These are phyloP conservation scores for Drosophila navojoa DNA, from an alignment of 1,140 invertebrate genomes.

Conservation along the genomic window DNA sequence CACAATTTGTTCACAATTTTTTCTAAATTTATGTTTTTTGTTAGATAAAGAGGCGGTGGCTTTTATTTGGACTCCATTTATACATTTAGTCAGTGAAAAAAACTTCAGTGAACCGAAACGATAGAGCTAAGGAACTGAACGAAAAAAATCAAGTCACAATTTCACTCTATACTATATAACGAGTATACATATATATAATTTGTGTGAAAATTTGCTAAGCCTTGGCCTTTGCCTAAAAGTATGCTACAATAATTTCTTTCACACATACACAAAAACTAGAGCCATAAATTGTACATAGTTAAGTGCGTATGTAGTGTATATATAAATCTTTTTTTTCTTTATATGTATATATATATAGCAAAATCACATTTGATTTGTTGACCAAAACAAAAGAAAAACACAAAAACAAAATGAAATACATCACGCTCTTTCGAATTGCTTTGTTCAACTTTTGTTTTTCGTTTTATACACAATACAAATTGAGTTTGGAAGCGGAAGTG, in stretches of 20 bases:
- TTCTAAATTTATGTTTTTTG: constrained; percentile 67
- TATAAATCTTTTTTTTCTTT: constrained; percentile 30
- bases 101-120: constrained; percentile 3
- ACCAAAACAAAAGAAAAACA: constrained; percentile 6
- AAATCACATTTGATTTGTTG: constrained; percentile 74
- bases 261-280: constrained; percentile 22
- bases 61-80: constrained; percentile 83
- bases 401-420: constrained; percentile 59
- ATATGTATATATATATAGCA: constrained; percentile 63
- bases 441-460: constrained; percentile 32
- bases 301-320: constrained; percentile 43
- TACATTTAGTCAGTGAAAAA: constrained; percentile 73
- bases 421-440: constrained; percentile 72
- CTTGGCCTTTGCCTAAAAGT: constrained; percentile 31
- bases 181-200: not conserved
- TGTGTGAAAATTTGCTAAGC: not conserved
- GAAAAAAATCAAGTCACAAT: constrained; percentile 11
- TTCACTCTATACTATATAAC: not conserved
- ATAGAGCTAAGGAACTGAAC: not conserved
- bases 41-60: constrained; percentile 82
- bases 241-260: constrained; percentile 31
- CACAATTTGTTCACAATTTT: constrained; percentile 80
- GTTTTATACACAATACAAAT: constrained; percentile 53
- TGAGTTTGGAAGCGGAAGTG: constrained; percentile 23
- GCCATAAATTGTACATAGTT: constrained; percentile 41